Evolutionary conservation across 2,888 invertebrate genomes (phyloP), one percentile per base, ranked within the genome.

Genomic region (Digitonthophagus gazella): DNA sequence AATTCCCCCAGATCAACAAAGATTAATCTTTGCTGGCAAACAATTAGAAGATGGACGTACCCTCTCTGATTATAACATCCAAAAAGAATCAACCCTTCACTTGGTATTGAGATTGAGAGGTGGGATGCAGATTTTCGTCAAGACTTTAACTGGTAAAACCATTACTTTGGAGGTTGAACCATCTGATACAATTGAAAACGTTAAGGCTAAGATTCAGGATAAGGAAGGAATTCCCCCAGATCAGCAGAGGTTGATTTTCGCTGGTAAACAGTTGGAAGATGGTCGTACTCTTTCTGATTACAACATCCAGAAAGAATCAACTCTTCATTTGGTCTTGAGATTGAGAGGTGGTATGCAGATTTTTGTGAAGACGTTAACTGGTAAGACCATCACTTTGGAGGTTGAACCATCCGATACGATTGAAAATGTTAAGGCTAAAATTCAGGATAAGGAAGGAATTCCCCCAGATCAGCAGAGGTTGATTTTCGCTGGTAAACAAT

Each of bases 91-190:
- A 0, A 98, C 97, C 3, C 90, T 97, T 74, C 97, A 97, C 83
- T 89, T 95, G 86, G 97, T 97, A 72, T 88, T 98, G 72, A 92
- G 97, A 85, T 90, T 98, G 76, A 90, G 97, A 82, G 97, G 97
- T 88, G 93, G 96, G 85, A 97, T 98, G 96, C 97, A 98, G 89
- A 97, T 98, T 85, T 98, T 96, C 84, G 96, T 96, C 73, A 96
- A 96, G 86, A 96, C 96, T 77, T 88, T 96, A 64, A 95, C 95
- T 78, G 95, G 95, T 78, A 96, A 96, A 84, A 96, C 96, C 82
- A 95, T 96, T 81, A 94, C 95, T 81, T 89, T 95, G 72, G 94
- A 95, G 86, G 95, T 95, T 73, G 96, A 96, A 83, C 92, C 96
- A 66, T 93, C 94, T 0, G 96, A 96, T 81, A 93, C 95, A 5